Evolutionary conservation across 2,888 invertebrate genomes (phyloP).

Genomic region (Dryomyza anilis): DNA sequence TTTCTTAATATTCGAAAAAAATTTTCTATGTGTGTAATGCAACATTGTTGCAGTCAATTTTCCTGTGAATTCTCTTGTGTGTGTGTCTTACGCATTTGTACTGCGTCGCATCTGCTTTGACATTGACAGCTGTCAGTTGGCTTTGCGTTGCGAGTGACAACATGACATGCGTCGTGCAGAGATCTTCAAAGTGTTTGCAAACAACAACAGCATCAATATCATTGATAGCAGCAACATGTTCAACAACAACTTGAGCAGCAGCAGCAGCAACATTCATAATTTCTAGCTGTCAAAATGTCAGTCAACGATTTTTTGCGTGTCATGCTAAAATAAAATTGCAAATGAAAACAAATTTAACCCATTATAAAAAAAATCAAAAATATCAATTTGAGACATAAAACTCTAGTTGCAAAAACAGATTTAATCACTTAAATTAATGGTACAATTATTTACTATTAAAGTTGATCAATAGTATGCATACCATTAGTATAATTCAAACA

Average conservation of each 20-base stretch:
- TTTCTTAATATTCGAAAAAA: not conserved
- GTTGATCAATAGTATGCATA: no score
- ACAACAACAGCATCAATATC: not conserved
- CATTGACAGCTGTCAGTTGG: slow-evolving; percentile 11
- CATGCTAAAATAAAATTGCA: no score
- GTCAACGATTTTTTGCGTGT: no score
- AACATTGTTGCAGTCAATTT: not conserved
- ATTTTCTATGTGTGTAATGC: not conserved
- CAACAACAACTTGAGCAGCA: not conserved
- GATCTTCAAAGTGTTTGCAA: no score
- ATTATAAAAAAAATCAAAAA: no score
- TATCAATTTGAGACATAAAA: no score
- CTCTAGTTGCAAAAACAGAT: no score
- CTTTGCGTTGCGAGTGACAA: not conserved
- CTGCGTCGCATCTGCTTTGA: not conserved
- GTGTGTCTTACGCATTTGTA: not conserved
- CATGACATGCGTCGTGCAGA: not conserved
- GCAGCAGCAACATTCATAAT: not conserved
- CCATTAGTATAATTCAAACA: no score
- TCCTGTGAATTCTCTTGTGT: not conserved
- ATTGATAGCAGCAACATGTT: not conserved
- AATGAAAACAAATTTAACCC: no score
- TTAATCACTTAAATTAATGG: no score
- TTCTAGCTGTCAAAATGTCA: no score
- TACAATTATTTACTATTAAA: no score